A percentile compares a stretch with the other conserved stretches of the same genome.
Evolutionary conservation across 2,113 vertebrate species (phyloP).

Genomic region (Eulacestoma nigropectus): DNA sequence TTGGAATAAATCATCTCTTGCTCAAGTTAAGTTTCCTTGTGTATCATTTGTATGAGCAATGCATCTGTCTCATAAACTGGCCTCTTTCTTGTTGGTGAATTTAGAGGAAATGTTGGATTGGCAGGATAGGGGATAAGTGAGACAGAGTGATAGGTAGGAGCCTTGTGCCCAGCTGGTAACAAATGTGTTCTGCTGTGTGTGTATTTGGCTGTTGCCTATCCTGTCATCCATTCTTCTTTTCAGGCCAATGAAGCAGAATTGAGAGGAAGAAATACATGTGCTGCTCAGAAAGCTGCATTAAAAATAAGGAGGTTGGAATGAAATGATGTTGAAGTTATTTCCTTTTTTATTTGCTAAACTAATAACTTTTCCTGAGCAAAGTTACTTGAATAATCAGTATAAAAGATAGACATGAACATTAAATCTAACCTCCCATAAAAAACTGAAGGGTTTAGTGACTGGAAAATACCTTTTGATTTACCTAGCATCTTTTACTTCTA

Average conservation of each 20-base stretch:
- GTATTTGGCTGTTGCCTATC: neutral
- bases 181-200: neutral
- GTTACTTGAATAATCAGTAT: neutral
- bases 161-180: neutral
- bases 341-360: neutral
- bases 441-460: neutral
- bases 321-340: neutral
- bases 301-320: neutral
- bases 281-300: neutral
- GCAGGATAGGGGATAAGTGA: no score
- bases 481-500: neutral
- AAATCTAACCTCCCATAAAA: neutral
- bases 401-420: neutral
- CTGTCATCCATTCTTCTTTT: neutral
- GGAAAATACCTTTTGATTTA: neutral
- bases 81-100: neutral
- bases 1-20: neutral
- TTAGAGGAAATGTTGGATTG: neutral
- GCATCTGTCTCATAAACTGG: neutral
- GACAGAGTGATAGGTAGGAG: neutral
- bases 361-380: neutral
- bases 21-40: neutral
- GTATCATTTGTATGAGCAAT: neutral
- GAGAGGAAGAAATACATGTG: neutral
- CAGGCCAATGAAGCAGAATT: neutral